Base-by-base conservation (phyloP, 2,113 vertebrate species). In the Oplegnathus fasciatus region DNA sequence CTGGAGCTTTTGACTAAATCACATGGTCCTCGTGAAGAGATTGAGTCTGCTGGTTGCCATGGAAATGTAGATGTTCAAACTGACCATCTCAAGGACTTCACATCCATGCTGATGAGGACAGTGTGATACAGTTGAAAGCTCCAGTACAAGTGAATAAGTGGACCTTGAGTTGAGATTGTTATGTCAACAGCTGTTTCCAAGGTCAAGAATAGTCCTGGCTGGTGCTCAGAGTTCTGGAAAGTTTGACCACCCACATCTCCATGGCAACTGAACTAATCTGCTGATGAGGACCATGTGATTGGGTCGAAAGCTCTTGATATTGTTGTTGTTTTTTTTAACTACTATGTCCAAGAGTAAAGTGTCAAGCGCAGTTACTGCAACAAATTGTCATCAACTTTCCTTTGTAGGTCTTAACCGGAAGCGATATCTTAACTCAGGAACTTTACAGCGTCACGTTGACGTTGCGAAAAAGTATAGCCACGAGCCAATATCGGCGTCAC, bases 361-460 rank as follows among this genome's bases (percentile, higher is more conserved):
- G 48, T 7, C 17, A 37, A 26, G 4, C 34, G 42, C 58, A 46
- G 22, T 6, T 9, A 44, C 48, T 34, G 2, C 9, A 60, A 26
- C 28, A n/a, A 2, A 65, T 32, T 34, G 2, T 2, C 6, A 42
- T 26, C 5, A 32, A 54, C 3, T 61, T 86, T 91, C 88, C 34
- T 88, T 72, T 91, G 77, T 32, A 86, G 6, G 60, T 75, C 10
- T 13, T 24, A 46, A 54, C 61, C 73, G 83, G 90, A 91, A 84
- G 55, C 0, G 2, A 13, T 6, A 5, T 42, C 13, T 17, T 11
- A 30, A 52, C 9, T 76, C 13, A 8, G 20, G 5, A 28, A 15
- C 9, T 57, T 26, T 11, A 1, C 6, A n/a, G 1, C 10, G 34
- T 70, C 5, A 14, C 26, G 9, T 52, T 65, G 14, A 34, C 18